Conservation (phyloP, 2,888 invertebrate genomes). For the Tenthredo notha region DNA sequence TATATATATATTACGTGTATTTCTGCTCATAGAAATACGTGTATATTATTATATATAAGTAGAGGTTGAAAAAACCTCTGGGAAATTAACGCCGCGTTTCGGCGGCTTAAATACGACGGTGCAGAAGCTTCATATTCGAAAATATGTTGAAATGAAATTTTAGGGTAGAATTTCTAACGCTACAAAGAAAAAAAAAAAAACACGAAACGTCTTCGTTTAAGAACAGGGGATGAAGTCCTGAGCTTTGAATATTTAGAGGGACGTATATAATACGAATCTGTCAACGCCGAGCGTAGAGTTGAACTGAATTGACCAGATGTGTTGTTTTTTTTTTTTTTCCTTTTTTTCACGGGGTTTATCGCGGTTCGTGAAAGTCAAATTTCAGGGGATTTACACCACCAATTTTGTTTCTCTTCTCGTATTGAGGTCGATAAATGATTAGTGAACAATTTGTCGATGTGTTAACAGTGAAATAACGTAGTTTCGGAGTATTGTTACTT, state of each 20-base stretch:
- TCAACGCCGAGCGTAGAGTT: background rate
- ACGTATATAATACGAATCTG: slow-evolving; percentile 3
- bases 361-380: background rate
- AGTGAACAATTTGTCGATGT: background rate
- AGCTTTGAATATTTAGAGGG: background rate
- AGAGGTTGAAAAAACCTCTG: slow-evolving; percentile 5
- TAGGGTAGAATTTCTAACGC: background rate
- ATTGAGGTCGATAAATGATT: background rate
- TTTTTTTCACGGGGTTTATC: background rate
- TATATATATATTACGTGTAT: background rate
- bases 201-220: background rate
- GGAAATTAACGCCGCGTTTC: slow-evolving; percentile 7
- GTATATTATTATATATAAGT: background rate
- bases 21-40: background rate
- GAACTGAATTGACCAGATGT: slow-evolving; percentile 1
- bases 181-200: background rate
- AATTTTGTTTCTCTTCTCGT: background rate
- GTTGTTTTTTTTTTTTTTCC: background rate
- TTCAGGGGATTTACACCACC: background rate
- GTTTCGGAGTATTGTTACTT: background rate
- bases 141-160: background rate
- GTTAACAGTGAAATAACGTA: background rate
- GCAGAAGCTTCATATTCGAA: background rate
- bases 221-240: background rate
- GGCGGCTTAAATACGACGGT: background rate